Evolutionary conservation across 2,113 vertebrate species (phyloP), one percentile per base, ranked within the genome.

Genomic region (Eretmochelys imbricata): DNA sequence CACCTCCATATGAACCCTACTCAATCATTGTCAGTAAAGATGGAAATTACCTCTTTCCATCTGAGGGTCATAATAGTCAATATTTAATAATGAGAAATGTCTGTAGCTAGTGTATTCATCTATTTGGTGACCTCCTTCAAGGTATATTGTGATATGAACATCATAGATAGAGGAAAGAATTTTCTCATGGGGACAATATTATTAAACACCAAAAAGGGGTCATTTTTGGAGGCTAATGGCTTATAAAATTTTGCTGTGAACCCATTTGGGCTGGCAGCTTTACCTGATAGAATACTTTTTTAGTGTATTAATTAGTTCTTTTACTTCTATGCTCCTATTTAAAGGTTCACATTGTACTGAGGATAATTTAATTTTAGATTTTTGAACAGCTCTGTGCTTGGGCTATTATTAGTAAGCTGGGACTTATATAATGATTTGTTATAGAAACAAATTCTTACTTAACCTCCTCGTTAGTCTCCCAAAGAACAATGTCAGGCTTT

Each of bases 231-330:
- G 24, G 4, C 5, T 35, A 6, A 65, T 49, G 54, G 14, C 10
- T 92, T 91, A 20, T 27, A 76, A 29, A 5, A 7, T 80, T 42
- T 20, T 38, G 13, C 8, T 88, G 49, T 93, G 20, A 87, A 84
- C 31, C 29, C 38, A 51, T 82, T 55, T 35, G 85, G 82, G 91
- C 85, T 55, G 9, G 9, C 53, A 72, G 49, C 1, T 89, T 89
- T 46, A 82, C 84, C 49, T 89, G n/a, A 9, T 16, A 25, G 38
- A 25, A 42, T 76, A n/a, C 84, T 88, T 90, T 10, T 50, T 62
- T 22, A 29, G 89, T 95, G 92, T 87, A 82, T 80, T 87, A 85
- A 83, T 29, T 72, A 49, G n/a, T 72, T 72, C 13, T 93, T 84
- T 49, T 91, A n/a, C 13, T 46, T 2, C 31, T 75, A n/a, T n/a